Evolutionary conservation across 2,797 vertebrate species (phyloP).

Genomic region (Hapalemur alaotrensis): DNA sequence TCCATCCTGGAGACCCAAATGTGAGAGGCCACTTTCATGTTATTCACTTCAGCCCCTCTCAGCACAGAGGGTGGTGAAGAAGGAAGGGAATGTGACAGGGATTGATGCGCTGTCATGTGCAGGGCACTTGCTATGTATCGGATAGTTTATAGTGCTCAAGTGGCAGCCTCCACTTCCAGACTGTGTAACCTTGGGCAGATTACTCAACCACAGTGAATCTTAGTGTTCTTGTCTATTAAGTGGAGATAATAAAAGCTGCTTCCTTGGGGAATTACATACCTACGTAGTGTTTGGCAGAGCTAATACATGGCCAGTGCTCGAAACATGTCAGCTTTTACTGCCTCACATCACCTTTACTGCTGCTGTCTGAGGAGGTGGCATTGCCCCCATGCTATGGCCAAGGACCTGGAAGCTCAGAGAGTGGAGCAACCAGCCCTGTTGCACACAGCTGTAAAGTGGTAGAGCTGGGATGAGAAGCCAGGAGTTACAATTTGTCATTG

Average conservation of each 20-base stretch:
- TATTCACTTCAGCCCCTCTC: background rate
- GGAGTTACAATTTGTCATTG: background rate
- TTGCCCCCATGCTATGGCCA: background rate
- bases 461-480: background rate
- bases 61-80: background rate
- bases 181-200: background rate
- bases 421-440: background rate
- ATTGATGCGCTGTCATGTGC: background rate
- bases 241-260: slow-evolving; percentile 9
- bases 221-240: slow-evolving; percentile 25
- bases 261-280: slow-evolving; percentile 29
- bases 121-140: background rate
- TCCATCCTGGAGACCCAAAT: background rate
- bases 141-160: background rate
- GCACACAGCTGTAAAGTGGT: background rate
- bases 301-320: background rate
- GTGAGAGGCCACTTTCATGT: background rate
- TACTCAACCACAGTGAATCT: background rate
- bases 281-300: background rate
- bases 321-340: background rate
- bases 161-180: background rate
- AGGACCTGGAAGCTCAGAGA: background rate
- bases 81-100: background rate
- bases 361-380: background rate
- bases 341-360: background rate